Conservation (phyloP, 2,888 invertebrate species). For the Glyphotaelius pellucidus region DNA sequence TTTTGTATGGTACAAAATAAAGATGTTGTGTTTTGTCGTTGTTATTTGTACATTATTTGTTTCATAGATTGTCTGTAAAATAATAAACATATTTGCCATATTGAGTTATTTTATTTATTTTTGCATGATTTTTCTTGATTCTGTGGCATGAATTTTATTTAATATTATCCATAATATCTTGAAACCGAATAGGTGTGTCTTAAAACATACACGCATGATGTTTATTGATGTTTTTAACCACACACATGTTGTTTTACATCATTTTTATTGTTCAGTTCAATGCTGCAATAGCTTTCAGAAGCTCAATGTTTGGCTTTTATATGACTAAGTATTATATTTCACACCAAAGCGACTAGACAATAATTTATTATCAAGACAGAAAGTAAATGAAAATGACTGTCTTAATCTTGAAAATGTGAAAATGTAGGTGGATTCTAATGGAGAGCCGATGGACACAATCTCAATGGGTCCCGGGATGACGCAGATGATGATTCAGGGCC, state of each 20-base stretch:
- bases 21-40: conserved; percentile 60
- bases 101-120: conserved; percentile 56
- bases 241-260: background rate
- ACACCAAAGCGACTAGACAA: background rate
- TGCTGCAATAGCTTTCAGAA: background rate
- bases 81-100: conserved; percentile 67
- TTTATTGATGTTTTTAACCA: background rate
- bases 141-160: background rate
- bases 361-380: background rate
- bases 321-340: background rate
- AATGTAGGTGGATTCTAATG: conserved; percentile 85
- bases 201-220: background rate
- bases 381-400: background rate
- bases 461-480: conserved; percentile 88
- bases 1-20: conserved; percentile 54
- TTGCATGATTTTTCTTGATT: conserved; percentile 18
- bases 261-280: background rate
- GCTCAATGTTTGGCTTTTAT: background rate
- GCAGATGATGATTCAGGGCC: conserved; percentile 89
- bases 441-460: conserved; percentile 85
- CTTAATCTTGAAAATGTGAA: conserved; percentile 56
- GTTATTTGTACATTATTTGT: conserved; percentile 66
- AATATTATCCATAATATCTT: background rate
- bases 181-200: background rate
- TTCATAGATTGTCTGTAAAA: conserved; percentile 67